Base-by-base conservation (phyloP, 2,888 invertebrate species). In the Parnassius apollo region DNA sequence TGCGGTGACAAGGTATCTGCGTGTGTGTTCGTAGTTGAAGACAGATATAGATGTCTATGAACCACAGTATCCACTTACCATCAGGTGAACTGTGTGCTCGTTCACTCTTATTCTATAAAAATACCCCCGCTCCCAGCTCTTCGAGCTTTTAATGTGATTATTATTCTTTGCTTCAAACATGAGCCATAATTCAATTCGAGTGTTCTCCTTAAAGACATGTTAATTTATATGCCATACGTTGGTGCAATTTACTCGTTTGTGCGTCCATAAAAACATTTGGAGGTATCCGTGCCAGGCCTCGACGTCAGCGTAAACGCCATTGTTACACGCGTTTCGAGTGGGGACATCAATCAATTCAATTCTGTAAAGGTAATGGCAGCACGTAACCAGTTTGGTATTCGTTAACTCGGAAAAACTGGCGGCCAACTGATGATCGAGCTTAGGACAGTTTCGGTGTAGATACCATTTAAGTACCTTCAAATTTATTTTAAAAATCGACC, bases 381-480 rank as follows among this genome's bases (percentile, higher is more conserved):
- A 50, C 50, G 48, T 42, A 58, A 58, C 58, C 58, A 49, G 58
- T 58, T 50, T 48, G 50, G 44, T 51, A 35, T 58, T 58, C 58
- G 50, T 53, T 59, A n/a, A 48, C 13, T 45, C 45, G 53, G 59
- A 48, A 53, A 54, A 52, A 52, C 46, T 45, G 59, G 44, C 50
- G 50, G 58, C 18, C 52, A 12, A 42, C 12, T n/a, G 13, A 12
- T 11, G 57, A 35, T 57, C 45, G 10, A 12, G 25, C 51, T 51
- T 51, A 25, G 22, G 22, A 25, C 2, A 11, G 51, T 51, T 25
- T 51, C 10, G 18, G 10, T 25, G 51, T 7, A 44, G 44, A 44
- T 44, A 44, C 44, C 9, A 11, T 44, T 35, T 35, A 35, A 35
- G 35, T 35, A 35, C 35, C 35, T 35, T 35, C 4, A 7, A 35